Base-by-base conservation (phyloP, 2,888 invertebrate species). In the Coleophora flavipennella region DNA sequence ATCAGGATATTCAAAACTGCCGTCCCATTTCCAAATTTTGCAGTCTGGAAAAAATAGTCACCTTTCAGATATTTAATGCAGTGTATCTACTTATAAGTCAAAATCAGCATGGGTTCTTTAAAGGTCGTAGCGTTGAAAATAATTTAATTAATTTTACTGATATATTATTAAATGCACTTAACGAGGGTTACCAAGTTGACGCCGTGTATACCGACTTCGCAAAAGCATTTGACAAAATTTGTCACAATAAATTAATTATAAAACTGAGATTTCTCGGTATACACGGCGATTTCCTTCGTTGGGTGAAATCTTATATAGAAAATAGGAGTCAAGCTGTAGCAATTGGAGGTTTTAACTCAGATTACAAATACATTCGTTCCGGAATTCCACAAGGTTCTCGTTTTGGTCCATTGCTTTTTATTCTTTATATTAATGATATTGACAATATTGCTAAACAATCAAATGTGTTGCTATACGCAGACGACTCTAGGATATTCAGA, bases 21-120 rank as follows among this genome's bases (percentile, higher is more conserved):
- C 38, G 49, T 11, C 51, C 49, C 2, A 43, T 51, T 4, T 49
- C 50, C 8, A 49, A 46, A 27, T 27, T 47, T 1, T 41, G 42
- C 34, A 34, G 13, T 32, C 49, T 8, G 41, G 41, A 10, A 51
- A 51, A 35, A 32, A 50, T 36, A 32, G 46, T 48, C 3, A 44
- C 42, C 8, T n/a, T 28, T 8, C 40, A 46, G 31, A 10, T 49
- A 2, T 40, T 31, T 8, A 12, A 11, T 7, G 37, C 28, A 1
- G 27, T 39, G 12, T 34, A 31, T 9, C 38, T 40, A 35, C 33
- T 32, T 11, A 41, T 46, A 3, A 31, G 25, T 9, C 31, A 36
- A 6, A 31, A 44, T 29, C 48, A 48, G 33, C 46, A 46, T 32
- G 48, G 48, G 14, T 48, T 46, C 27, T 28, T 38, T 27, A 36